Conservation (phyloP, 2,888 invertebrate species). For the Suillia variegata region DNA sequence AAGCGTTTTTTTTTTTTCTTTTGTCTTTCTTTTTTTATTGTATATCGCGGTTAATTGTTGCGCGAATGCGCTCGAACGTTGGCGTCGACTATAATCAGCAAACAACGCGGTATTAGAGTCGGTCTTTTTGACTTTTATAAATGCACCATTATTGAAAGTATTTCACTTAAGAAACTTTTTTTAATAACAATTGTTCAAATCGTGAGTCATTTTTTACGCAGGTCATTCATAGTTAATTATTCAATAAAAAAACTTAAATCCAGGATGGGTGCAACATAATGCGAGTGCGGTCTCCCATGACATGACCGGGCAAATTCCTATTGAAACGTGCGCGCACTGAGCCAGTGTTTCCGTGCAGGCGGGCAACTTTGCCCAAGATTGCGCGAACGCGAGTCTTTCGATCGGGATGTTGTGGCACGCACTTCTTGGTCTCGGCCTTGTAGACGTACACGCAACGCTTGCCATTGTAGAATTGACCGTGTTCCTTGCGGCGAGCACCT, state of each 20-base stretch:
- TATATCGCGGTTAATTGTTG: too few relatives aligned
- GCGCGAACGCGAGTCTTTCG: slow-evolving; percentile 89
- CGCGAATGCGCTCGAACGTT: too few relatives aligned
- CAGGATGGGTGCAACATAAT: slow-evolving; percentile 91
- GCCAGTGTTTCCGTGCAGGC: slow-evolving; percentile 95
- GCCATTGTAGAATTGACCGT: slow-evolving; percentile 92
- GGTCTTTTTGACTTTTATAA: too few relatives aligned
- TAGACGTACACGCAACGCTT: slow-evolving; percentile 98
- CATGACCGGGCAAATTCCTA: slow-evolving; percentile 94
- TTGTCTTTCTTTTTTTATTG: too few relatives aligned
- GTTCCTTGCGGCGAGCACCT: slow-evolving; percentile 78
- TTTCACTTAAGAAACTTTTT: too few relatives aligned
- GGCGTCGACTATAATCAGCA: too few relatives aligned
- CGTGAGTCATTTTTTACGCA: too few relatives aligned
- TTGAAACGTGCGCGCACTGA: slow-evolving; percentile 96
- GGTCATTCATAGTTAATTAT: slow-evolving; percentile 45
- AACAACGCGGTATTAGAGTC: too few relatives aligned
- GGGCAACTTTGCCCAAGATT: slow-evolving; percentile 98
- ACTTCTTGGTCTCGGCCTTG: slow-evolving; percentile 89
- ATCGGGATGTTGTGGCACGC: slow-evolving; percentile 82
- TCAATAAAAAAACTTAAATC: slow-evolving; percentile 65
- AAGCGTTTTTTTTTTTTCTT: too few relatives aligned
- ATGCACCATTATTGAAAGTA: not conserved
- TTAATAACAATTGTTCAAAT: too few relatives aligned
- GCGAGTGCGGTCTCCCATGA: slow-evolving; percentile 97